Percentiles rank a stretch among this genome's conserved stretches.
Evolutionary conservation across 2,797 vertebrate species (phyloP).

Genomic region (Oryzias dopingdopingensis): DNA sequence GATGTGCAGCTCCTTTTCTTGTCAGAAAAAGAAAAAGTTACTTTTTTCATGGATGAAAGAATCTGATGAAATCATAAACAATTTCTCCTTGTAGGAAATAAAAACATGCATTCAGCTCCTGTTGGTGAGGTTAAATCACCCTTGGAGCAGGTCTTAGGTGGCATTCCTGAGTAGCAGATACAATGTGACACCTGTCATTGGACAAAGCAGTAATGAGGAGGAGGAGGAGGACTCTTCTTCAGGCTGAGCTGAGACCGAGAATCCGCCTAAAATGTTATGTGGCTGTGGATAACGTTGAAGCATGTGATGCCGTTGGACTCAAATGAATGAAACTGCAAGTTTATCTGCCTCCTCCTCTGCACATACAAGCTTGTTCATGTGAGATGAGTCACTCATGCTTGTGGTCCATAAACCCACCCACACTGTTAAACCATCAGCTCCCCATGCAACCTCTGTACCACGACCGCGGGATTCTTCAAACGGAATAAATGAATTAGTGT

Average conservation of each 20-base stretch:
- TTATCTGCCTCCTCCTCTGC: slow-evolving; percentile 43
- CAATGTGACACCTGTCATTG: slow-evolving; percentile 50
- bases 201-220: slow-evolving; percentile 33
- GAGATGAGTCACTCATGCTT: slow-evolving; percentile 66
- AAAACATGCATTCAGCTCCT: slow-evolving; percentile 25
- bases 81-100: slow-evolving; percentile 31
- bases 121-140: slow-evolving; percentile 29
- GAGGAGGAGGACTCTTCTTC: slow-evolving; percentile 17
- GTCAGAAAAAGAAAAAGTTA: slow-evolving; percentile 7
- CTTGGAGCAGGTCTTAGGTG: slow-evolving; percentile 14
- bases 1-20: background rate
- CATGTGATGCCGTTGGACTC: slow-evolving; percentile 26
- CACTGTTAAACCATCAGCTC: slow-evolving; percentile 36
- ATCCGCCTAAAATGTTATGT: slow-evolving; percentile 39
- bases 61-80: slow-evolving; percentile 47
- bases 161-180: slow-evolving; percentile 25
- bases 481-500: slow-evolving; percentile 26
- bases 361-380: slow-evolving; percentile 46
- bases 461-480: slow-evolving; percentile 11
- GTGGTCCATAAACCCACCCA: slow-evolving; percentile 55
- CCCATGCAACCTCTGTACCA: slow-evolving; percentile 25
- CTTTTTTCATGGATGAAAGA: slow-evolving; percentile 4
- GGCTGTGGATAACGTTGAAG: slow-evolving; percentile 14
- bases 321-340: slow-evolving; percentile 50
- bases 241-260: slow-evolving; percentile 37